A percentile compares a stretch with the other conserved stretches of the same genome.
phyloP scores from a whole-genome alignment of 2,888 invertebrate species.

The Sarcophaga rosellei region DNA sequence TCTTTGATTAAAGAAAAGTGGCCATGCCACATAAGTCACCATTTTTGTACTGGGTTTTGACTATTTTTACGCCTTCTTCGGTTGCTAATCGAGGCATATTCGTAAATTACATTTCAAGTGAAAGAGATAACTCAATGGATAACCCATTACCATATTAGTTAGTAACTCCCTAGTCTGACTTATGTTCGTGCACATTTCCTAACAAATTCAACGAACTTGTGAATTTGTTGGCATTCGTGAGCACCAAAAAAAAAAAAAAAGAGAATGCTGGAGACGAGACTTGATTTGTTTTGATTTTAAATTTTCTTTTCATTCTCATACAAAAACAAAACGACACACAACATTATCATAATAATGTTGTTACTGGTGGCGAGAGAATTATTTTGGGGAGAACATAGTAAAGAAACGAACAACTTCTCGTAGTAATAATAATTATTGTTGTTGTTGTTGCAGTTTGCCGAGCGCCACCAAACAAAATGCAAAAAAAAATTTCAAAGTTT shows the following conservation, averaged over 20 bases:
- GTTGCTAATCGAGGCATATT: no score
- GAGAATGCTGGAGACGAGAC: conserved; percentile 5
- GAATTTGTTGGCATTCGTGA: conserved; percentile 32
- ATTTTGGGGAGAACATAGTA: conserved; percentile 33
- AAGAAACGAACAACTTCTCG: not conserved
- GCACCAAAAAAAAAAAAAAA: not conserved
- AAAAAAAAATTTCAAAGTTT: conserved; percentile 29
- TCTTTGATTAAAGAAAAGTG: no score
- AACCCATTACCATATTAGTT: not conserved
- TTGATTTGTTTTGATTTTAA: not conserved
- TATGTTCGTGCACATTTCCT: not conserved
- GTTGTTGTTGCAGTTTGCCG: not conserved
- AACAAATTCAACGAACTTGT: conserved; percentile 51
- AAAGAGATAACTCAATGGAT: no score
- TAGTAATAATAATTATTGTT: no score
- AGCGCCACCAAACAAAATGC: conserved; percentile 35
- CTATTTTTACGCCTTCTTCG: no score
- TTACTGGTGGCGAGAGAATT: not conserved
- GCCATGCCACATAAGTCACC: no score
- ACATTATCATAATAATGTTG: conserved; percentile 11
- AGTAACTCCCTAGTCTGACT: conserved; percentile 42
- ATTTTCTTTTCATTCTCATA: not conserved
- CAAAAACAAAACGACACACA: not conserved
- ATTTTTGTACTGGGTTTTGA: no score
- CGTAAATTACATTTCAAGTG: no score